Evolutionary conservation across 1,140 invertebrate genomes (phyloP), one percentile per base, ranked within the genome.

Genomic region (Forficula auricularia): DNA sequence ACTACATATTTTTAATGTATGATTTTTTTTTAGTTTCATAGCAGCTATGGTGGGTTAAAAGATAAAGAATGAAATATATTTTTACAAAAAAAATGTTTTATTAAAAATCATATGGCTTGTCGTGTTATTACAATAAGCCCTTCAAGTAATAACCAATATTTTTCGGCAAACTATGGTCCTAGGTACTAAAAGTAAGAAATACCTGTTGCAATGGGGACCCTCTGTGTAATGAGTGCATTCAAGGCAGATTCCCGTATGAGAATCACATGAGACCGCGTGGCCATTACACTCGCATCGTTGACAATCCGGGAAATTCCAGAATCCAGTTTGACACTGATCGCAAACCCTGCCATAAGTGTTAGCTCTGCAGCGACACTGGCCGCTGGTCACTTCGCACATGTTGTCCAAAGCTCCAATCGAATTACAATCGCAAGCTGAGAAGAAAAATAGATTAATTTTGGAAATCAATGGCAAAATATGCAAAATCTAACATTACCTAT

Each of bases 251-350:
- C 96, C 96, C 1, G 83, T 91, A 34, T 69, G 68, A 2, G 91
- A 74, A 57, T 98, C 88, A 64, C 96, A 99, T 43, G 70, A 77
- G 46, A 94, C 82, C 0, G 94, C 88, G 62, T 97, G 91, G 1
- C 92, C 94, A 58, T 98, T 92, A 63, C 96, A 99, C 51, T 92
- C 77, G 61, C 96, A 99, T 27, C 78, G 72, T 52, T 83, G 72
- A 60, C 96, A 99, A 50, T 89, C 79, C 0, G 95, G 95, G 70
- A 97, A 94, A 55, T 86, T 87, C 82, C 89, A 96, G 55, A 80
- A 95, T 1, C 90, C 90, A 20, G 87, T 86, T 56, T 91, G 81
- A 60, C 91, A 96, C 50, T 92, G 77, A 55, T 92, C 85, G 63
- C 95, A 98, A 46, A 82, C 80, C 35, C 88, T 66, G 0, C 91